A percentile compares a stretch with the other conserved stretches of the same genome.
These are phyloP conservation scores for Gymnodraco acuticeps DNA, from an alignment of 2,797 vertebrate genomes.

Conservation along the genomic window DNA sequence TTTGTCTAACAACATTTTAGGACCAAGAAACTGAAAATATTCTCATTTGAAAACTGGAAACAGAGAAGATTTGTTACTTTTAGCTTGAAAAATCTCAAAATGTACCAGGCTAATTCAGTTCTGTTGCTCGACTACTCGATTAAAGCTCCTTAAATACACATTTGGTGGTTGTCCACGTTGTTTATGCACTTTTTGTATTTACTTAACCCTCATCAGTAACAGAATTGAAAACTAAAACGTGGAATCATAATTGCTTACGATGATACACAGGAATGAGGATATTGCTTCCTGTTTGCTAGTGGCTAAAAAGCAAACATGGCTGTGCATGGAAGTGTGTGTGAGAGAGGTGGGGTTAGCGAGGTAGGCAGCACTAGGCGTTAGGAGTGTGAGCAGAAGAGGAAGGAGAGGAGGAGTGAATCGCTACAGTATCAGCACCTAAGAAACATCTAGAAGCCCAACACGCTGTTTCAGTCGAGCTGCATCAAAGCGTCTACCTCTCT, in stretches of 20 bases:
- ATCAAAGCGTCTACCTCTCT: slow-evolving; percentile 50
- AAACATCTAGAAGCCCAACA: slow-evolving; percentile 68
- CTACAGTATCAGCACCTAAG: slow-evolving; percentile 78
- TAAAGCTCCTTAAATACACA: not conserved
- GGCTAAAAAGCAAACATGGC: slow-evolving; percentile 8
- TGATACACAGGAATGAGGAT: slow-evolving; percentile 24
- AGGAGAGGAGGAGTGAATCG: slow-evolving; percentile 18
- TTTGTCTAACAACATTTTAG: not conserved
- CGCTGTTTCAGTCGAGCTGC: slow-evolving; percentile 43
- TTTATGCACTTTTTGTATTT: not conserved
- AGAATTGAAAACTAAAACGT: not conserved
- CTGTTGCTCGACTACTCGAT: not conserved
- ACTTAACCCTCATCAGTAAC: not conserved
- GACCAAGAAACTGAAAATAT: not conserved
- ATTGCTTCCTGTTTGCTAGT: slow-evolving; percentile 40
- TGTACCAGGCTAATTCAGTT: not conserved
- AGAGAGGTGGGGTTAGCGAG: slow-evolving; percentile 49
- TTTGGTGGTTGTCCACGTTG: slow-evolving; percentile 5
- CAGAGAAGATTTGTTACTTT: not conserved
- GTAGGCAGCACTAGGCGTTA: slow-evolving; percentile 66
- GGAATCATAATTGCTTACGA: not conserved
- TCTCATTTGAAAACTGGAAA: not conserved
- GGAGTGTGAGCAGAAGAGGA: slow-evolving; percentile 20
- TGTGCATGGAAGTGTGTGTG: not conserved
- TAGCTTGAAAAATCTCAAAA: too few relatives aligned